Base-by-base conservation (phyloP, 2,113 vertebrate genomes). In the Maccullochella peelii region DNA sequence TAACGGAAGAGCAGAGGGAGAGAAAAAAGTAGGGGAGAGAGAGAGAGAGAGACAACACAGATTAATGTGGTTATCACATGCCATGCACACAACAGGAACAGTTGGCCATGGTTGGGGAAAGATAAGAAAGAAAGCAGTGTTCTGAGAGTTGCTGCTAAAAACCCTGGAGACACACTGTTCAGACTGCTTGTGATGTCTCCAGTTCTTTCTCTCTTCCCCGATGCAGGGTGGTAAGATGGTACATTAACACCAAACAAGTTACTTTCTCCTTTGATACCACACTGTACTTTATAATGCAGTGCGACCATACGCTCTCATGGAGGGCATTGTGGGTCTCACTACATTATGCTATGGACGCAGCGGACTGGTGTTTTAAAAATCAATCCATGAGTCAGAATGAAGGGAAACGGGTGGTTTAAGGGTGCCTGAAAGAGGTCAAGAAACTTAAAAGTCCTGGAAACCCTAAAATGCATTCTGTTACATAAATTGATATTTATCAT, bases 1-100 rank as follows among this genome's bases (percentile, higher is more conserved):
- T 84, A 91, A 88, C 63, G 55, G 85, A 84, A 88, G 87, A 93
- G 91, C 86, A 91, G 76, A 90, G 73, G 86, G 89, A 89, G 88
- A 85, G 82, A 90, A 82, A 90, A 88, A 82, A 88, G 66, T 70
- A 79, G 79, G 73, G 77, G 77, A 83, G 80, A 61, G 79, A 84
- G 79, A 89, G 88, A 92, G 90, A 91, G 85, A 93, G 89, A 93
- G 71, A 94, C 90, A 94, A 94, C 91, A 94, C 84, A 88, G 94
- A 97, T 97, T 97, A 97, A 97, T 95, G 94, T 92, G 94, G 94
- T 96, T 96, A 96, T 97, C 95, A 97, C 95, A 96, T 97, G 97
- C 96, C 96, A 96, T 95, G 95, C 94, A 95, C 94, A 95, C 93
- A 95, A 89, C 92, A 92, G 90, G 92, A 92, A 91, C 92, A 91